phyloP scores from a whole-genome alignment of 2,797 vertebrate genomes.

The Danio tinwini region DNA sequence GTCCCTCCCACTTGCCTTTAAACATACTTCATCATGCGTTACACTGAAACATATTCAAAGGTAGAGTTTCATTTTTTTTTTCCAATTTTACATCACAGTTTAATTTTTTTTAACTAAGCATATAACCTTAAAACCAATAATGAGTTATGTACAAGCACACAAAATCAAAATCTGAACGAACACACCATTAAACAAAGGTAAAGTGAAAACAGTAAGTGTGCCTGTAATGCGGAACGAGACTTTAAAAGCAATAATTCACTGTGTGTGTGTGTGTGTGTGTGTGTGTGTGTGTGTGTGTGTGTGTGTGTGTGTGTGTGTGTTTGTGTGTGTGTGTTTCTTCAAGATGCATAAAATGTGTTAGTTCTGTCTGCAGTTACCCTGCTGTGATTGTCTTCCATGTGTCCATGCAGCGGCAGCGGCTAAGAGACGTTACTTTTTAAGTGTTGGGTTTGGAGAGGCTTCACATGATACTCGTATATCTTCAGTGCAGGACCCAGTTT shows the following conservation, averaged over 20 bases:
- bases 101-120: constrained; percentile 41
- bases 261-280: constrained; percentile 9
- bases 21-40: constrained; percentile 32
- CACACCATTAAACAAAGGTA: constrained; percentile 61
- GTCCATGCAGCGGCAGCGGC: constrained; percentile 56
- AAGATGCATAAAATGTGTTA: constrained; percentile 69
- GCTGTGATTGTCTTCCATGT: constrained; percentile 63
- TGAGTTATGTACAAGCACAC: constrained; percentile 50
- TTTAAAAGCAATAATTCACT: constrained; percentile 53
- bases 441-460: constrained; percentile 96
- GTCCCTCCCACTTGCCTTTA: constrained; percentile 30
- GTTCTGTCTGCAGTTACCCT: constrained; percentile 66
- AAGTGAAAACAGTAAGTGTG: constrained; percentile 60
- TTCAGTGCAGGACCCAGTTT: constrained; percentile 98
- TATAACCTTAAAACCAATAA: constrained; percentile 58
- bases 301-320: constrained; percentile 25
- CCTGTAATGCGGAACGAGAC: constrained; percentile 52
- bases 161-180: constrained; percentile 65
- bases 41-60: constrained; percentile 39
- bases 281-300: constrained; percentile 43
- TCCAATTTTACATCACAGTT: constrained; percentile 47
- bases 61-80: constrained; percentile 49
- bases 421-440: constrained; percentile 92
- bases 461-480: constrained; percentile 99
- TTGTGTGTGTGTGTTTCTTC: constrained; percentile 51